Evolutionary conservation across 64 coral and sea anemone genomes (phyloP), one percentile per base, ranked within the genome.

Genomic region (Montipora cactus): DNA sequence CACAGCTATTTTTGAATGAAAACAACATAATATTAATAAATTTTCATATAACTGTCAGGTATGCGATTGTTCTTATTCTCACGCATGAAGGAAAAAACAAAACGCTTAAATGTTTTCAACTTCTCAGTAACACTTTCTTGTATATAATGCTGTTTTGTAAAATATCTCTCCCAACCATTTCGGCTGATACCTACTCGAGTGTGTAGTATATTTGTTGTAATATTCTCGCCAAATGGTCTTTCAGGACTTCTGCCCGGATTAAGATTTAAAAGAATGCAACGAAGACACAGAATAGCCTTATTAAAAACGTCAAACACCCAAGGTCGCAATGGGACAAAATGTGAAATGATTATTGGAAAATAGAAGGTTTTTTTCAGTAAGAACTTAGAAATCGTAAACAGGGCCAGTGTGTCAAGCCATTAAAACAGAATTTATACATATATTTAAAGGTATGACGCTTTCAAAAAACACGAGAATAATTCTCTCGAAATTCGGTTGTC

Each of bases 391-490:
- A 72, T 86, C 82, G 66, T 71, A 71, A 86, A 72, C 64, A 72
- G 6, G 19, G 71, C 66, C 48, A 19, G 14, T 44, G 67, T 71
- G 20, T 71, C 66, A 72, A 49, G 47, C 62, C 62, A 86, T 86
- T 86, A 86, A 44, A 59, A 71, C 62, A 68, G 62, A 62, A 51
- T 86, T 67, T 86, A 86, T 86, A 49, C 81, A 85, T 86, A 44
- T 86, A 86, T 86, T 84, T 86, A 86, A 86, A 86, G 71, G 71
- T 86, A 71, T 86, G 82, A 86, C 82, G 82, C 66, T 86, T 86
- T 23, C 8, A 44, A 44, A 86, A 71, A 86, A 71, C 46, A 86
- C 66, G 8, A 70, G 66, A 72, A 86, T 86, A 71, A 86, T 86
- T 86, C 68, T 23, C 82, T 86, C 62, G 67, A 86, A 86, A 86